Conservation (phyloP, 1,140 invertebrate genomes). For the Drosophila malerkotliana region DNA sequence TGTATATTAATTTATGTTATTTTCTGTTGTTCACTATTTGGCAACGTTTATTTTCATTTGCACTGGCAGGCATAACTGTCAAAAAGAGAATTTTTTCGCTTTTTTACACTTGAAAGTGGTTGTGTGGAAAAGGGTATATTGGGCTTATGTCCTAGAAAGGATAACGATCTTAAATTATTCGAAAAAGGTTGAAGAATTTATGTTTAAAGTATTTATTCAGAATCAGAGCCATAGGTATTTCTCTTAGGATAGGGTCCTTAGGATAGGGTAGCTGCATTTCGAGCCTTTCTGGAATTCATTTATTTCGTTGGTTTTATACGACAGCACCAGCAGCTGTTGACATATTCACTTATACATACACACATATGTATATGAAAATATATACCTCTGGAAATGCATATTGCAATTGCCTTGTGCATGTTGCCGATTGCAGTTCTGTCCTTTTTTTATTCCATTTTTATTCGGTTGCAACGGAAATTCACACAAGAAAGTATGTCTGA, state of each 20-base stretch:
- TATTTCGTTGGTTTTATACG: slow-evolving; percentile 1
- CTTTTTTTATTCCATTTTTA: not conserved
- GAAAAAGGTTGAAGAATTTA: too few relatives aligned
- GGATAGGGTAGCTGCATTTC: not conserved
- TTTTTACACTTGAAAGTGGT: not conserved
- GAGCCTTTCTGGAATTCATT: not conserved
- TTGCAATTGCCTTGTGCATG: slow-evolving; percentile 1
- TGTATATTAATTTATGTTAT: slow-evolving; percentile 78
- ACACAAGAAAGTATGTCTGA: not conserved
- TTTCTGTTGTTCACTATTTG: slow-evolving; percentile 39
- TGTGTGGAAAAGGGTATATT: not conserved
- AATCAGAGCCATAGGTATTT: too few relatives aligned
- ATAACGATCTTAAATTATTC: too few relatives aligned
- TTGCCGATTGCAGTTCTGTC: not conserved
- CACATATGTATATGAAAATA: not conserved
- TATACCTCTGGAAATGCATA: not conserved
- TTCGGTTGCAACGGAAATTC: not conserved
- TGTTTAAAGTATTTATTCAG: too few relatives aligned
- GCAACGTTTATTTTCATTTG: slow-evolving; percentile 12
- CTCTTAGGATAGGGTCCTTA: too few relatives aligned
- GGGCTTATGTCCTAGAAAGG: too few relatives aligned
- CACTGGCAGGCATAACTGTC: slow-evolving; percentile 17
- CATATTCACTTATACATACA: not conserved
- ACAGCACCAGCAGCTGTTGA: not conserved
- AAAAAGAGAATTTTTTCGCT: slow-evolving; percentile 20